phyloP scores from a whole-genome alignment of 2,113 vertebrate genomes.

The Actinemys pallida region DNA sequence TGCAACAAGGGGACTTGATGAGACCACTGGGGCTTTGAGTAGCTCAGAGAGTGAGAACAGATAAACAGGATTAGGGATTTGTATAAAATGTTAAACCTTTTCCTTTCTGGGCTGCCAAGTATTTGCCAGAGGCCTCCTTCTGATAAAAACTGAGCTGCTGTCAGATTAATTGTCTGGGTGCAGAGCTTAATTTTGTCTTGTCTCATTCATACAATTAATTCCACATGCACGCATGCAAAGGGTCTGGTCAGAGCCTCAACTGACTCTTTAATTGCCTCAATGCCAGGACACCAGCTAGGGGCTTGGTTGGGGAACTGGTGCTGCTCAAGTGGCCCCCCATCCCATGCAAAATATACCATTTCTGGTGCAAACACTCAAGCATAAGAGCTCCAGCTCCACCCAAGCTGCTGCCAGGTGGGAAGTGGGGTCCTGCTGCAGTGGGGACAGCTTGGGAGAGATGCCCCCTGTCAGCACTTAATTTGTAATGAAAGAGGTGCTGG shows the following conservation, averaged over 20 bases:
- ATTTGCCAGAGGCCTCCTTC: neutral
- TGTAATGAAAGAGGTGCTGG: too few relatives aligned
- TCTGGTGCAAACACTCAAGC: neutral
- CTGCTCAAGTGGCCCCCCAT: neutral
- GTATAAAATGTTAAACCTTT: neutral
- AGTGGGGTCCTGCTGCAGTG: neutral
- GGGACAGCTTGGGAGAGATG: neutral
- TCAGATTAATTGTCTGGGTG: neutral
- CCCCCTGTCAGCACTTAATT: too few relatives aligned
- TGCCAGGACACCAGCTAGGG: rapidly evolving
- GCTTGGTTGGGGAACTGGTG: neutral
- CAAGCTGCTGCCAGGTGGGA: neutral
- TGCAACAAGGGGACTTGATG: neutral
- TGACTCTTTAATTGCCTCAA: neutral
- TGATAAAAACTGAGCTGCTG: neutral
- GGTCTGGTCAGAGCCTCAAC: rapidly evolving
- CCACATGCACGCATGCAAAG: rapidly evolving
- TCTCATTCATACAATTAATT: neutral
- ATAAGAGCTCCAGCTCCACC: neutral
- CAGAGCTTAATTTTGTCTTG: neutral
- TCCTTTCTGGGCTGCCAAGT: neutral
- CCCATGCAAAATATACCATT: neutral
- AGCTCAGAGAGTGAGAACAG: neutral
- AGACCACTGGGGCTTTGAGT: neutral
- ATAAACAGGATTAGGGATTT: neutral